phyloP scores from a whole-genome alignment of 2,113 vertebrate species.

The Barbus barbus region DNA sequence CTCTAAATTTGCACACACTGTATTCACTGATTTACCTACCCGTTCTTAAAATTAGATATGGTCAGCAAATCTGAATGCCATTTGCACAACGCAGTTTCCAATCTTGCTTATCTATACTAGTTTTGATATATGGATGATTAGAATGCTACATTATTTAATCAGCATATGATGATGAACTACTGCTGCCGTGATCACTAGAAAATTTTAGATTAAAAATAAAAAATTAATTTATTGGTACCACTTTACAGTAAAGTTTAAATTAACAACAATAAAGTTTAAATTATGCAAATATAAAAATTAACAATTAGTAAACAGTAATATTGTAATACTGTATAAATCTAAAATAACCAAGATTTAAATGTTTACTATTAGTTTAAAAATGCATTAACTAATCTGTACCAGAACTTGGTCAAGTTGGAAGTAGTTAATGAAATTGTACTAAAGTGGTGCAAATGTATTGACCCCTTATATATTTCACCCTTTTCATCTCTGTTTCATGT shows the following conservation, averaged over 20 bases:
- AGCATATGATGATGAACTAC: too few species aligned
- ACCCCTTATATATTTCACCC: neutral
- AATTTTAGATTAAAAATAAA: too few species aligned
- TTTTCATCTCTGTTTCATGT: neutral
- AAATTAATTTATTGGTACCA: neutral
- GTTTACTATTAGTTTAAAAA: neutral
- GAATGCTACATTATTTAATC: too few species aligned
- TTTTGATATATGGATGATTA: neutral
- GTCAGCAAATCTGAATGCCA: neutral
- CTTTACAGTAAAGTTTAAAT: neutral
- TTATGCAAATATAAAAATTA: too few species aligned
- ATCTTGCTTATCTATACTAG: neutral
- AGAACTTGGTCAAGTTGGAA: neutral
- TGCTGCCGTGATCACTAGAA: too few species aligned
- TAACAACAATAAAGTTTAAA: neutral
- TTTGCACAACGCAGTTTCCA: neutral
- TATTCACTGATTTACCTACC: neutral
- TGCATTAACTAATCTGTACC: neutral
- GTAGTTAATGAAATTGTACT: neutral
- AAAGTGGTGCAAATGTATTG: neutral
- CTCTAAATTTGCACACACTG: too few species aligned
- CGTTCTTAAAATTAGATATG: neutral
- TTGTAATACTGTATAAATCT: neutral
- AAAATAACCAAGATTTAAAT: neutral
- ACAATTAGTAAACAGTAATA: neutral